These are phyloP conservation scores for Euschistus heros DNA, from an alignment of 1,140 invertebrate genomes.

Conservation along the genomic window DNA sequence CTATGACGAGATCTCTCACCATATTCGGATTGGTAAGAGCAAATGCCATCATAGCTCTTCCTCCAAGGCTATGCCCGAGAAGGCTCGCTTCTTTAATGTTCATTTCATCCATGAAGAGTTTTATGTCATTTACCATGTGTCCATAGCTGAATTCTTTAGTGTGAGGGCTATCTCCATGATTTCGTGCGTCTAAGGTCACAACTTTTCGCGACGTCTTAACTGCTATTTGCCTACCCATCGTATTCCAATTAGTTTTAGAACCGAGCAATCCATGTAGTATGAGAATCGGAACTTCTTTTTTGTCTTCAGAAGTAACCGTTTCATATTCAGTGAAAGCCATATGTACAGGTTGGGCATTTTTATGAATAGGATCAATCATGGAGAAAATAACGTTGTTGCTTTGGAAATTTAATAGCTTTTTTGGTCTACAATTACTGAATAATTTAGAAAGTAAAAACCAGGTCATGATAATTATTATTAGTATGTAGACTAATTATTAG, in stretches of 20 bases:
- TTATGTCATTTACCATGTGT: slow-evolving; percentile 60
- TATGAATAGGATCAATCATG: background rate
- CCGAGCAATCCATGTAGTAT: slow-evolving; percentile 80
- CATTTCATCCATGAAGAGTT: slow-evolving; percentile 49
- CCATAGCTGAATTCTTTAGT: slow-evolving; percentile 54
- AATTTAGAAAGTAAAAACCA: background rate
- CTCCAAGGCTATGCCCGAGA: slow-evolving; percentile 89
- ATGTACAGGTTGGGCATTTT: background rate
- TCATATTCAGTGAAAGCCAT: slow-evolving; percentile 36
- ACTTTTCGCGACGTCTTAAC: slow-evolving; percentile 53
- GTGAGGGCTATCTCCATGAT: slow-evolving; percentile 86
- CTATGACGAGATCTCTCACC: slow-evolving; percentile 67
- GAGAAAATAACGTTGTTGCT: background rate
- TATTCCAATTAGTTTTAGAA: slow-evolving; percentile 74
- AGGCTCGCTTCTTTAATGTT: slow-evolving; percentile 49
- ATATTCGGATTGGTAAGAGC: slow-evolving; percentile 56
- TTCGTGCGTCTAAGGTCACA: slow-evolving; percentile 70
- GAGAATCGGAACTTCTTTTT: slow-evolving; percentile 47
- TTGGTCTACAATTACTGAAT: background rate
- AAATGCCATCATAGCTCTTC: slow-evolving; percentile 66
- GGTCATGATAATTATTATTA: slow-evolving; percentile 7
- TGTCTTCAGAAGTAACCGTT: slow-evolving; percentile 5
- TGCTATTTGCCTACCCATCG: slow-evolving; percentile 59
- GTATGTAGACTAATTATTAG: too few relatives aligned
- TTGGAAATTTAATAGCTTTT: background rate